Evolutionary conservation across 2,888 invertebrate species (phyloP).

Genomic region (Thelaira solivaga): DNA sequence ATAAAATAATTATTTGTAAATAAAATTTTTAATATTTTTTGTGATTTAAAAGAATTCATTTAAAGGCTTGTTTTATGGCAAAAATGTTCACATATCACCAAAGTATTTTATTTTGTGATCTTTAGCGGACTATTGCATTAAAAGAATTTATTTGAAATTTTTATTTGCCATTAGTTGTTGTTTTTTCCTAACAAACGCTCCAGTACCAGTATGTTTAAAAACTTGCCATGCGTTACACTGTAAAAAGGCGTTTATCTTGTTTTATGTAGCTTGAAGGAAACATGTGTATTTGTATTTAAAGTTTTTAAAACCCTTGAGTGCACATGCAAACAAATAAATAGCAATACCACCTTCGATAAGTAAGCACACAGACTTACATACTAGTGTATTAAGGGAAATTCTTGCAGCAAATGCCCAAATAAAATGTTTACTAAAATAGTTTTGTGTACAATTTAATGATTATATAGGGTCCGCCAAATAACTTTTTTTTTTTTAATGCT

Average conservation of each 20-base stretch:
- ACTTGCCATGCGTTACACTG: conserved; percentile 13
- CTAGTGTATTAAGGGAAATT: conserved; percentile 55
- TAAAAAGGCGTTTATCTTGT: conserved; percentile 24
- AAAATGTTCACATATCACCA: too few species aligned
- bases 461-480: too few species aligned
- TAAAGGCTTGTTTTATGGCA: too few species aligned
- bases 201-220: not conserved
- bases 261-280: conserved; percentile 50
- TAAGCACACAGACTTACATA: not conserved
- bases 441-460: conserved; percentile 29
- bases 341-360: conserved; percentile 42
- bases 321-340: conserved; percentile 69
- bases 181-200: too few species aligned
- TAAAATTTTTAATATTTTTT: too few species aligned
- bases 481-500: too few species aligned
- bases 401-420: conserved; percentile 13
- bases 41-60: too few species aligned
- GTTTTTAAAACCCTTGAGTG: conserved; percentile 75
- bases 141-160: too few species aligned
- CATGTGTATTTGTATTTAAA: conserved; percentile 71
- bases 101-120: too few species aligned
- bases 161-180: too few species aligned
- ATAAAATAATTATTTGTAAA: too few species aligned
- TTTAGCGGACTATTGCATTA: too few species aligned
- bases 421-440: not conserved